Evolutionary conservation across 2,888 invertebrate genomes (phyloP).

Genomic region (Linyphia triangularis): DNA sequence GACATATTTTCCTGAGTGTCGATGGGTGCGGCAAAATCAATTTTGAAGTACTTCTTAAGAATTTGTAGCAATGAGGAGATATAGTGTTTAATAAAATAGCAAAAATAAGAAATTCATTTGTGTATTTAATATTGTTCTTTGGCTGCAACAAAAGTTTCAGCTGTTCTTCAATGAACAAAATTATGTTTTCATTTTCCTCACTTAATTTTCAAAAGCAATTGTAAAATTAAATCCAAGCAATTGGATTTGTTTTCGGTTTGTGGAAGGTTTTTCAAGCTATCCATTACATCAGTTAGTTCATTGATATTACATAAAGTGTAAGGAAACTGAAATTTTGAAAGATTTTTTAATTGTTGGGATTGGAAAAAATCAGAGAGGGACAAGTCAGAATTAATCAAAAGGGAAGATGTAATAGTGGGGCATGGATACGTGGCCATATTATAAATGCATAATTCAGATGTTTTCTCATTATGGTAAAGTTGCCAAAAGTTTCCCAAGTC

Average conservation of each 20-base stretch:
- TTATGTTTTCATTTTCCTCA: no score
- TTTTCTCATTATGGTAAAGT: neutral
- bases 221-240: neutral
- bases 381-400: neutral
- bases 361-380: neutral
- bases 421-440: neutral
- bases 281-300: neutral
- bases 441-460: neutral
- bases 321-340: neutral
- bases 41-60: neutral
- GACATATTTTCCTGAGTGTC: constrained; percentile 1
- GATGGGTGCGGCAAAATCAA: neutral
- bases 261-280: neutral
- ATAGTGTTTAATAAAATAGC: neutral
- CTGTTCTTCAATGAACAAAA: constrained; percentile 15
- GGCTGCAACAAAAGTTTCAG: neutral
- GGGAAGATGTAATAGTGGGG: neutral
- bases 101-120: constrained; percentile 6
- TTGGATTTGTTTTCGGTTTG: neutral
- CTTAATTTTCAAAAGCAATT: neutral
- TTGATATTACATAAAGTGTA: neutral
- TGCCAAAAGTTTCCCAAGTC: neutral
- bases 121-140: neutral
- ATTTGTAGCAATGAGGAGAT: constrained; percentile 3
- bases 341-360: neutral